Evolutionary conservation across 2,888 invertebrate genomes (phyloP), one percentile per base, ranked within the genome.

Genomic region (Melieria omissa): DNA sequence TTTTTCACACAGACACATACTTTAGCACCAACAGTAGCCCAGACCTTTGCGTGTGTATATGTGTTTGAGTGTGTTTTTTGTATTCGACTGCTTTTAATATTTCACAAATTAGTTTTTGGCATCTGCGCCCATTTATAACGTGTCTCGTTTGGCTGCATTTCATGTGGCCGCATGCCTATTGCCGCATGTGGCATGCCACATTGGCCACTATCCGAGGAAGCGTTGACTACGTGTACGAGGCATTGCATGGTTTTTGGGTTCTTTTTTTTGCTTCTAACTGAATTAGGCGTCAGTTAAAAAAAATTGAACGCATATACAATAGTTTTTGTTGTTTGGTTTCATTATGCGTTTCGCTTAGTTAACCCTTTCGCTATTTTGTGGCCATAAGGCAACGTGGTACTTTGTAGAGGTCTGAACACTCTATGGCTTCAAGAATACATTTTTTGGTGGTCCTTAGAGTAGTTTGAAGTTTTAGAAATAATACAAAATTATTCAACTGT

Each of bases 121-220:
- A 70, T 69, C 44, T 72, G 72, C 65, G 65, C 69, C 69, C 72
- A 72, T 72, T 72, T 72, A 72, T 72, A 65, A 52, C 72, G 49
- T 65, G 72, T 60, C 69, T 69, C 46, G 69, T 72, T 72, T 14
- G 63, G 42, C 16, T 61, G 63, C 49, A 14, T 60, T n/a, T 42
- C 6, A 6, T 1, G 4, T 9, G 5, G 8, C 29, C n/a, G 46
- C 44, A 12, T 47, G 3, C n/a, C 29, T 45, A n/a, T n/a, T 58
- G 58, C 66, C 42, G 44, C 41, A 29, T 16, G 45, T 66, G 41
- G 41, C 46, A 47, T 47, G 58, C 10, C 16, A 42, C 46, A 46
- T 46, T 65, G 57, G 55, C 55, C 45, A 46, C 16, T 46, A 55
- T 65, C 57, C 46, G 55, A 16, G 9, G 16, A 16, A 57, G 44